Evolutionary conservation across 2,797 vertebrate species (phyloP), one percentile per base, ranked within the genome.

Genomic region (Helarctos malayanus): DNA sequence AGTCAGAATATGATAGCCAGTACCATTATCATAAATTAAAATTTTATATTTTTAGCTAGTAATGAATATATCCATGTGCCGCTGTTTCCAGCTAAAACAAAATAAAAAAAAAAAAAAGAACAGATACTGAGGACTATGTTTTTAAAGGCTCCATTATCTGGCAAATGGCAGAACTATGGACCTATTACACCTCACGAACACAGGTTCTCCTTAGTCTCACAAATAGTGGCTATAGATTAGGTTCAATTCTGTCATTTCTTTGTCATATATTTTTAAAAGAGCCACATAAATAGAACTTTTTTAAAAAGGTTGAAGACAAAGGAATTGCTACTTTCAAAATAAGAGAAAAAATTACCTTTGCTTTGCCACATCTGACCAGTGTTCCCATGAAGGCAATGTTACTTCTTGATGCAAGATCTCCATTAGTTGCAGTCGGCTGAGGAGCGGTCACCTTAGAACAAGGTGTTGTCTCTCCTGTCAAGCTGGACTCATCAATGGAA

Each of bases 311-410:
- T 96, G 54, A 56, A 89, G 90, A 59, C 38, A 73, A 96, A 84
- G 54, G 27, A 95, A 71, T 7, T 41, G 29, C 29, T 76, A 92
- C 91, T 12, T 88, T 92, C 82, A 54, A 94, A 94, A 94, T 0
- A 88, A 49, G 76, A 68, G 82, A 7, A 13, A 57, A 5, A 29
- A n/a, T 85, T 99, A 99, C 99, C 99, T 99, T 99, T 97, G 99
- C 99, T 97, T 99, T 99, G 92, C 99, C 99, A 97, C 99, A 99
- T 98, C 99, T 99, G 98, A 99, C 99, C 97, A 99, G 98, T 0
- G 99, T 99, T 47, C 99, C 99, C 99, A 99, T 99, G 98, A 99
- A 99, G 97, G 99, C 99, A 92, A 99, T 99, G 98, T 99, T 99
- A 98, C 99, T 99, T 94, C 99, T 99, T 41, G 99, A 99, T 6